A percentile compares a stretch with the other conserved stretches of the same genome.
Conservation (phyloP, 2,113 vertebrate genomes). For the Amphilophus citrinellus region DNA sequence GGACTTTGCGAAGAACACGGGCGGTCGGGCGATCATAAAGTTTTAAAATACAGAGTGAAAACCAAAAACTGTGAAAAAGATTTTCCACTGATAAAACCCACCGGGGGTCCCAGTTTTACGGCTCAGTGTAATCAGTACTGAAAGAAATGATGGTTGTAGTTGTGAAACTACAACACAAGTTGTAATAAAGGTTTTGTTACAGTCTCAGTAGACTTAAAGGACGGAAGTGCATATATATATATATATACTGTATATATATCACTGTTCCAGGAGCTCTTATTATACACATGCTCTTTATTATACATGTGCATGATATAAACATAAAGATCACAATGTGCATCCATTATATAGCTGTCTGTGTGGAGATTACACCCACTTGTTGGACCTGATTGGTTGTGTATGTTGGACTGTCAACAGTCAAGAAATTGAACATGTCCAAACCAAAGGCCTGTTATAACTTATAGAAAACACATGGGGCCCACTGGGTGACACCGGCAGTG, state of each 20-base stretch:
- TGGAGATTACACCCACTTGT: conserved; percentile 8
- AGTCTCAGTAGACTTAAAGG: neutral
- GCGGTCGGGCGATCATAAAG: neutral
- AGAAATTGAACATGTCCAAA: conserved; percentile 32
- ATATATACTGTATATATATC: neutral
- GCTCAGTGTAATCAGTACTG: neutral
- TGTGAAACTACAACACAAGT: neutral
- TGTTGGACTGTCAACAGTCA: conserved; percentile 47
- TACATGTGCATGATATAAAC: neutral
- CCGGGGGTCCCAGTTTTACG: neutral
- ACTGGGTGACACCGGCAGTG: conserved; percentile 30
- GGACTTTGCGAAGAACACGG: neutral
- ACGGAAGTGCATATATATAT: neutral
- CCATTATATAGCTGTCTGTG: conserved; percentile 2
- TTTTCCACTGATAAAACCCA: neutral
- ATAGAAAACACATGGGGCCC: conserved; percentile 63
- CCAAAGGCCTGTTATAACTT: conserved; percentile 17
- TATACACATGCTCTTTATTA: neutral
- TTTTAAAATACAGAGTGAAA: neutral
- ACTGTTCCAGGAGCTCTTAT: neutral
- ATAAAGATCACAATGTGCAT: neutral
- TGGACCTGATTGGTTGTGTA: conserved; percentile 28
- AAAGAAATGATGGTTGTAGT: neutral
- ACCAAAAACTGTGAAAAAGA: neutral
- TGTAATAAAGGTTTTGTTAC: neutral